Conservation (phyloP, 2,113 vertebrate species). For the Recurvirostra avosetta region DNA sequence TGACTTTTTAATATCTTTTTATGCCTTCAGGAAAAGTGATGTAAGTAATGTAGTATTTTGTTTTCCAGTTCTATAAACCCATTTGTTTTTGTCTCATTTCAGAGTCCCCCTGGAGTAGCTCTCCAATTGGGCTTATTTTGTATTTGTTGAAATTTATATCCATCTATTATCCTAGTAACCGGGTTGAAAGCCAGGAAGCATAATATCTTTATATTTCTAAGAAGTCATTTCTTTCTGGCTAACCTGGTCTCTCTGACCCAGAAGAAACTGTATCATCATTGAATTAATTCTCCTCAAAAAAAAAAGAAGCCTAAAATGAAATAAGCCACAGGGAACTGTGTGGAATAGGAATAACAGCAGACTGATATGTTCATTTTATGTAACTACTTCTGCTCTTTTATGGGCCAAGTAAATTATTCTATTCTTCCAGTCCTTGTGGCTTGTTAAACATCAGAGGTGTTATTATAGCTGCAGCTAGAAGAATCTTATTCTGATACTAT, state of each 20-base stretch:
- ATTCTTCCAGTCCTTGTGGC: conserved; percentile 24
- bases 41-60: conserved; percentile 41
- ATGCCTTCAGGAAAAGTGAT: conserved; percentile 31
- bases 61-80: conserved; percentile 31
- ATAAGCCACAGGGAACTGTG: conserved; percentile 38
- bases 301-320: neutral
- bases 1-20: conserved; percentile 35
- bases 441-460: conserved; percentile 42
- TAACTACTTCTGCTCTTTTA: conserved; percentile 59
- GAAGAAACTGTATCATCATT: conserved; percentile 37
- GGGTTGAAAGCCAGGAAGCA: conserved; percentile 14
- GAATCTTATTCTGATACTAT: conserved; percentile 2
- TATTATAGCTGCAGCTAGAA: conserved; percentile 23
- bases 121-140: conserved; percentile 12
- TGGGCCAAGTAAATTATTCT: conserved; percentile 51
- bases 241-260: conserved; percentile 46
- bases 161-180: conserved; percentile 16
- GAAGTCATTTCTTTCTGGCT: conserved; percentile 21
- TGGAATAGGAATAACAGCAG: conserved; percentile 50
- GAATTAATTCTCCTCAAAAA: conserved; percentile 57
- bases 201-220: neutral
- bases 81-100: conserved; percentile 48
- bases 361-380: conserved; percentile 40
- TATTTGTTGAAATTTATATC: conserved; percentile 54
- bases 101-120: conserved; percentile 9